Conservation (phyloP, 2,888 invertebrate species). For the Sarcophaga rosellei region DNA sequence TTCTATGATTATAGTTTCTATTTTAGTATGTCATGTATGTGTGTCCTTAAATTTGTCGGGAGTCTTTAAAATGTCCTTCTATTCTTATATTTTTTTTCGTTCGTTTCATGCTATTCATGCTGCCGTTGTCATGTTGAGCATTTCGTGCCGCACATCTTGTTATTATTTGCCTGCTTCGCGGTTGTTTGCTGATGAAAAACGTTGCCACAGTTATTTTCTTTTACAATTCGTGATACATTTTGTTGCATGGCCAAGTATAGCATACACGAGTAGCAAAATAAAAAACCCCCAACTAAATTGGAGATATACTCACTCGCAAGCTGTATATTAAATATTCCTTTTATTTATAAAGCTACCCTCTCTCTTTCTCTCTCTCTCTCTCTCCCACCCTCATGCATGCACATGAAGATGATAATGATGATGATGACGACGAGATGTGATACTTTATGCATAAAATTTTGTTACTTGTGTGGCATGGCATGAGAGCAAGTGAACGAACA, state of each 20-base stretch:
- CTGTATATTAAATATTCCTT: slow-evolving; percentile 24
- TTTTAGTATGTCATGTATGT: background rate
- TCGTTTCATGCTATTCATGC: background rate
- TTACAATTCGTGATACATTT: slow-evolving; percentile 12
- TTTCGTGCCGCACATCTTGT: slow-evolving; percentile 28
- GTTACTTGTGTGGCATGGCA: slow-evolving; percentile 13
- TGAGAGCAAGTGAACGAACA: background rate
- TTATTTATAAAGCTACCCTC: background rate
- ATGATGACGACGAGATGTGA: background rate
- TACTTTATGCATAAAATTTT: slow-evolving; percentile 49
- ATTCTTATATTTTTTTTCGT: background rate
- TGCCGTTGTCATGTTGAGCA: background rate
- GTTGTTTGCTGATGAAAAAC: slow-evolving; percentile 48
- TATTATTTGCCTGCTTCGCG: slow-evolving; percentile 44
- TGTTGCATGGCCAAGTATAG: background rate
- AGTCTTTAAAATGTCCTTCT: slow-evolving; percentile 10
- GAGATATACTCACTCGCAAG: slow-evolving; percentile 11
- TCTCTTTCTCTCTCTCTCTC: background rate
- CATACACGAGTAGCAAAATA: background rate
- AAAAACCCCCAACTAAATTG: background rate
- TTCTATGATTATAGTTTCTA: background rate
- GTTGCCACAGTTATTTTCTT: slow-evolving; percentile 49
- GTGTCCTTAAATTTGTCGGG: slow-evolving; percentile 2
- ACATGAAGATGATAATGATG: background rate
- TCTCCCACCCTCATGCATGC: background rate